Evolutionary conservation across 2,113 vertebrate species (phyloP), one percentile per base, ranked within the genome.

Genomic region (Rousettus leschenaultii): DNA sequence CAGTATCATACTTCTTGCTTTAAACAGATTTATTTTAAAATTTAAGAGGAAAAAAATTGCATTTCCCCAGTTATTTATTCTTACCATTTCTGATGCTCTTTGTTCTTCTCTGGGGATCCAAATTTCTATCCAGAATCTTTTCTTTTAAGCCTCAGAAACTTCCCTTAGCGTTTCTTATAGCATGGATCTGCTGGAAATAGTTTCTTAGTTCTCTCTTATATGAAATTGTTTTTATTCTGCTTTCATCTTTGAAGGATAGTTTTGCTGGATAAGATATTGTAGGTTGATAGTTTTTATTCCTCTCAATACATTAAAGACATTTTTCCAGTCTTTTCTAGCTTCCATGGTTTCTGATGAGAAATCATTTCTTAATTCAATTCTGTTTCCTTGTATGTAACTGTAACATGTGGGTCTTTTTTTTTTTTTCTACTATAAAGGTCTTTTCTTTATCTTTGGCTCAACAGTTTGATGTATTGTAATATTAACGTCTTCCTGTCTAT

Each of bases 341-440:
- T 68, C 33, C 61, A 35, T 55, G 13, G 7, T 70, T 93, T 91
- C 55, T 89, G 28, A 83, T 48, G n/a, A 68, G 18, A 88, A 59
- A 70, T 87, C 21, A 38, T 48, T 90, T 97, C 84, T 95, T 90
- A 66, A 26, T 77, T 24, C 48, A 16, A 66, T 71, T 93, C 82
- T 74, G 6, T 91, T 35, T 18, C 71, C 19, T 10, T 73, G 10
- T 82, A 55, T 78, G n/a, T 45, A 93, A 85, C 51, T 22, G 19
- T 22, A 2, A 33, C 59, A 43, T 82, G 51, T 51, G 15, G 4
- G 7, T 16, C 51, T 16, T 51, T 51, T 78, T 68, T 51, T 78
- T 68, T 59, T 28, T 51, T 35, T 0, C 28, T 83, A 6, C 33
- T 83, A 86, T 70, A 43, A 94, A 91, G 26, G 7, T 79, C 59